Conservation (phyloP, 1,140 invertebrate genomes). For the Lasaia peninsularis region DNA sequence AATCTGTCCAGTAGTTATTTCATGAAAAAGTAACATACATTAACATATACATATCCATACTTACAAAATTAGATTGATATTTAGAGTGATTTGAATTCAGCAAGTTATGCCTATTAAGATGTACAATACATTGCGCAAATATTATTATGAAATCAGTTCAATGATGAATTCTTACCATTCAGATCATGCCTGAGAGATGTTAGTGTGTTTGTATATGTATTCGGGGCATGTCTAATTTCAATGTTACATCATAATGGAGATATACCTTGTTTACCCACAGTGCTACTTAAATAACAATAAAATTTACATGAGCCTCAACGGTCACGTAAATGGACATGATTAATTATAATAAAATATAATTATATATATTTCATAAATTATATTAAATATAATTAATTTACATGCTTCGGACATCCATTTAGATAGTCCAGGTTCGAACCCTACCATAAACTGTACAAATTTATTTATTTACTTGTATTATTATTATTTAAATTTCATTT, state of each 20-base stretch:
- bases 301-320: not conserved
- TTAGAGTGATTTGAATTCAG: not conserved
- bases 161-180: conserved; percentile 30
- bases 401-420: too few species aligned
- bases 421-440: too few species aligned
- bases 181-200: conserved; percentile 23
- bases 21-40: too few species aligned
- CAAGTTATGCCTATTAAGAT: conserved; percentile 3
- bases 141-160: conserved; percentile 32
- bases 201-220: conserved; percentile 28
- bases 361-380: too few species aligned
- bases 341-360: too few species aligned
- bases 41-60: not conserved
- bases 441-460: too few species aligned
- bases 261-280: not conserved
- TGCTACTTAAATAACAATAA: not conserved
- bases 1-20: too few species aligned
- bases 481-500: too few species aligned
- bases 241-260: conserved; percentile 32
- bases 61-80: not conserved
- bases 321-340: not conserved
- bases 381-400: too few species aligned
- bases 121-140: conserved; percentile 28
- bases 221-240: conserved; percentile 32
- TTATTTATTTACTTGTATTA: too few species aligned